A percentile compares a stretch with the other conserved stretches of the same genome.
These are phyloP conservation scores for Sitta carolinensis DNA, from an alignment of 2,797 vertebrate species.

Conservation along the genomic window DNA sequence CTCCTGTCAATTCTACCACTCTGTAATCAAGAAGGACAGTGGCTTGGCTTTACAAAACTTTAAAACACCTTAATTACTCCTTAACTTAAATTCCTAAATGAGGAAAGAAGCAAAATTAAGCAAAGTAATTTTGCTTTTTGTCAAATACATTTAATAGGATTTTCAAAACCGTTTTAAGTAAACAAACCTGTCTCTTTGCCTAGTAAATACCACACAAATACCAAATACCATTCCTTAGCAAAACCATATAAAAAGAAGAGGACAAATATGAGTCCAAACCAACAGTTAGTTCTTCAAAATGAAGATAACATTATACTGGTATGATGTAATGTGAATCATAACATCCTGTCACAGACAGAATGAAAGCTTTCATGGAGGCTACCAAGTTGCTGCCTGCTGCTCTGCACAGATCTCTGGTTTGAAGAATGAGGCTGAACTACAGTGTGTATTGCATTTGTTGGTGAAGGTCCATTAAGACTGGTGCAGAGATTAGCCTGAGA, in stretches of 20 bases:
- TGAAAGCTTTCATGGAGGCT: background rate
- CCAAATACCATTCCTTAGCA: background rate
- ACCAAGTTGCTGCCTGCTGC: background rate
- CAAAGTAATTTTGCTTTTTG: background rate
- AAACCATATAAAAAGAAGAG: background rate
- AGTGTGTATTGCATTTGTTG: background rate
- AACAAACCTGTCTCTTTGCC: background rate
- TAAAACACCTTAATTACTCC: background rate
- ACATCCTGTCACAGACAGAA: background rate
- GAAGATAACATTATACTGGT: background rate
- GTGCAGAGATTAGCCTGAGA: background rate
- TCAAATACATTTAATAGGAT: background rate
- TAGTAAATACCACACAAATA: background rate
- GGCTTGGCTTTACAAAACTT: background rate
- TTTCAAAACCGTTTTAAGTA: background rate
- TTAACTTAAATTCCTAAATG: background rate
- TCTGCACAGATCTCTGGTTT: background rate
- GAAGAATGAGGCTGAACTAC: background rate
- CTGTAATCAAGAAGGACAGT: constrained; percentile 70
- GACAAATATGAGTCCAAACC: background rate
- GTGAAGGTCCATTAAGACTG: background rate
- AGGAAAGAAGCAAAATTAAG: background rate
- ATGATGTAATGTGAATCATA: background rate
- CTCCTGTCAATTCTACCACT: constrained; percentile 95
- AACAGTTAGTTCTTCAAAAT: background rate